Base-by-base conservation (phyloP, 2,113 vertebrate genomes). In the Alectura lathami region DNA sequence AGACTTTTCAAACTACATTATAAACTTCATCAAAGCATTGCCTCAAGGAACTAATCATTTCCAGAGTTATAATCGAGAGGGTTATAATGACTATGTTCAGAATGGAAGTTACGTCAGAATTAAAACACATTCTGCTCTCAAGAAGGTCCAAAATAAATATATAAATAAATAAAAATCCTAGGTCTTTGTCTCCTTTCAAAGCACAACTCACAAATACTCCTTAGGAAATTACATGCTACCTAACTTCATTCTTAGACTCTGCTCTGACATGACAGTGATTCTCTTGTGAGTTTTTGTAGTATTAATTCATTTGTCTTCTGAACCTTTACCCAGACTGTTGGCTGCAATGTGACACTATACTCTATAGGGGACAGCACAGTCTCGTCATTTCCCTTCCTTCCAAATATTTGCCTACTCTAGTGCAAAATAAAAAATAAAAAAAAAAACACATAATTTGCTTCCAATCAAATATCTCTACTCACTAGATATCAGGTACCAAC, bases 1-100 rank as follows among this genome's bases (percentile, higher is more conserved):
- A 81, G 70, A 94, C 51, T 92, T 87, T 79, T 76, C 68, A 93
- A 94, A 91, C 77, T 69, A 38, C 34, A 53, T 90, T 76, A n/a
- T 70, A 91, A 94, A 94, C 89, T 96, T 96, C 70, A 96, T 96
- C 93, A 95, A 96, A 96, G 86, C 17, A 2, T 68, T 88, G 75
- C 81, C 93, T 57, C 70, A 85, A 95, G 86, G 89, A 94, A 36
- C 60, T 69, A 89, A 92, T 82, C 3, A 76, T 74, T 94, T 83
- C 83, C 57, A 83, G 77, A 91, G 72, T 79, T 70, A 85, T 24
- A 80, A 87, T 45, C 3, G 3, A 94, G 59, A 47, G 42, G 83
- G 27, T 72, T 93, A 89, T 83, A 91, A 90, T 78, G 60, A 78
- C 47, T 81, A 47, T 34, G 27, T 68, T 96, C 83, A 91, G 72